Percentiles rank a stretch among this genome's conserved stretches.
These are phyloP conservation scores for Osmoderma eremita DNA, from an alignment of 2,888 invertebrate genomes.

Conservation along the genomic window DNA sequence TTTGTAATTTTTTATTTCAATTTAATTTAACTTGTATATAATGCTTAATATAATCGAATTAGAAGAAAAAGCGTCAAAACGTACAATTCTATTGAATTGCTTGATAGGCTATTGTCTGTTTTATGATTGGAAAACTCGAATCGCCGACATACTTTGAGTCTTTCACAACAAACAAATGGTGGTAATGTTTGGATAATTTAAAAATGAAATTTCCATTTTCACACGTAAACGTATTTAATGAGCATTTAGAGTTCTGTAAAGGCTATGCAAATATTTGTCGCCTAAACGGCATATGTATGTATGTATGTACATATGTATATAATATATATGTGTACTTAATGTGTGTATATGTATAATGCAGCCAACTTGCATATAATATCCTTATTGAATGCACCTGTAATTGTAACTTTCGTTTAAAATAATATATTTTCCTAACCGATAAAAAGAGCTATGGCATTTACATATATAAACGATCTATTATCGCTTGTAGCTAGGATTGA, in stretches of 20 bases:
- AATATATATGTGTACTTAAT: not conserved
- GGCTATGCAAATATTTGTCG: conserved; percentile 5
- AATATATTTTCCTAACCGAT: not conserved
- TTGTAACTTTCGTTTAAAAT: not conserved
- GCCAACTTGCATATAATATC: not conserved
- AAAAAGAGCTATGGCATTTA: too few species aligned
- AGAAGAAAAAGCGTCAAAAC: too few species aligned
- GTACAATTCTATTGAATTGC: too few species aligned
- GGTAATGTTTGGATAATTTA: conserved; percentile 1
- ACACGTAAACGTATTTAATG: conserved; percentile 6
- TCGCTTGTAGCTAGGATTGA: too few species aligned
- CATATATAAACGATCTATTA: too few species aligned
- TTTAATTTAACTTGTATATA: too few species aligned
- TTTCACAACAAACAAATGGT: not conserved
- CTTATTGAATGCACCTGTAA: not conserved
- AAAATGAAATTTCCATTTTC: conserved; percentile 14
- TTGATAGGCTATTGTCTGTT: too few species aligned
- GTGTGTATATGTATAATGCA: too few species aligned
- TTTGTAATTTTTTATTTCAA: too few species aligned
- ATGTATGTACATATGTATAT: not conserved
- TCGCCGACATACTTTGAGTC: conserved; percentile 16
- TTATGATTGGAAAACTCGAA: conserved; percentile 2
- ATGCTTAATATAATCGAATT: too few species aligned
- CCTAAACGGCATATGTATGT: not conserved
- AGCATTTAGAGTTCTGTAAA: not conserved